A percentile compares a stretch with the other conserved stretches of the same genome.
Evolutionary conservation across 2,113 vertebrate species (phyloP).

Genomic region (Pipa parva): DNA sequence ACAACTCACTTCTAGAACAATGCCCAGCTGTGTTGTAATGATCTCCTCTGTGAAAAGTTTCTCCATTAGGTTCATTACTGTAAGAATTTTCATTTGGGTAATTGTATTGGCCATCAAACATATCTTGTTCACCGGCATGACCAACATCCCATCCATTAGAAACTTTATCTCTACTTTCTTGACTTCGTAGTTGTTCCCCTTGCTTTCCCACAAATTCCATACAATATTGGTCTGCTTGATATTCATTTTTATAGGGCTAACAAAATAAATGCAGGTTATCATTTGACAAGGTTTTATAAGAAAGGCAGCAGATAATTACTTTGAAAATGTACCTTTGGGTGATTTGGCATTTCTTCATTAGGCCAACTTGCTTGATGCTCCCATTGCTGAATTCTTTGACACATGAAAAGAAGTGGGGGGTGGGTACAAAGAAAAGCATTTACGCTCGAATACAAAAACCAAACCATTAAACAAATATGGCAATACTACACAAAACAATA

Average conservation of each 20-base stretch:
- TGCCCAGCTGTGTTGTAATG: constrained; percentile 57
- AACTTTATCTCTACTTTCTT: constrained; percentile 48
- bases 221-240: constrained; percentile 50
- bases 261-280: too few relatives aligned
- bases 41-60: constrained; percentile 59
- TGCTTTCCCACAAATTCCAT: constrained; percentile 53
- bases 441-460: too few relatives aligned
- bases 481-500: too few relatives aligned
- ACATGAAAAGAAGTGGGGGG: too few relatives aligned
- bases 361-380: constrained; percentile 63
- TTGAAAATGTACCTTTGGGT: constrained; percentile 57
- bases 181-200: constrained; percentile 49
- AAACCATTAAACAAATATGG: too few relatives aligned
- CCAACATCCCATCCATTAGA: constrained; percentile 64
- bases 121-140: constrained; percentile 47
- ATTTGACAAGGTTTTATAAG: too few relatives aligned
- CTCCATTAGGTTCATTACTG: constrained; percentile 55
- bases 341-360: constrained; percentile 54
- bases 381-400: constrained; percentile 64
- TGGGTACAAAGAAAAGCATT: too few relatives aligned
- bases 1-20: constrained; percentile 56
- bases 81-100: constrained; percentile 51
- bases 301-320: not conserved
- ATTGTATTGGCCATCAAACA: constrained; percentile 56
- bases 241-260: constrained; percentile 59